Evolutionary conservation across 2,113 vertebrate species (phyloP).

Genomic region (Melanerpes aurifrons): DNA sequence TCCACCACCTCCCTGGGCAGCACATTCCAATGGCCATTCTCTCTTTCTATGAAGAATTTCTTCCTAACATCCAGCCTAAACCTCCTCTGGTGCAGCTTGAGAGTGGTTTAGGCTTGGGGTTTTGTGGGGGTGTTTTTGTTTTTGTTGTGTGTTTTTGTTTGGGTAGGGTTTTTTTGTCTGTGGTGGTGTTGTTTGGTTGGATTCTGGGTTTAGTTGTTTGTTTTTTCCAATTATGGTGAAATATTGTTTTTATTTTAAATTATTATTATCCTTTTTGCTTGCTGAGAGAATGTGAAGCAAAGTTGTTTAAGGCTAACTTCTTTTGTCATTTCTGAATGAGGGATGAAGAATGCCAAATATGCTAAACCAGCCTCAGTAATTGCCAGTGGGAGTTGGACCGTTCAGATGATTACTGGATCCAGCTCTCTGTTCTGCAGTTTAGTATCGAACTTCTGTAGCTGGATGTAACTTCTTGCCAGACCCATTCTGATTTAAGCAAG

Average conservation of each 20-base stretch:
- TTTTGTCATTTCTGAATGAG: neutral
- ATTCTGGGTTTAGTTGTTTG: neutral
- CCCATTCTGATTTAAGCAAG: neutral
- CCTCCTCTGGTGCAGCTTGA: no score
- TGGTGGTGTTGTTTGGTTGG: no score
- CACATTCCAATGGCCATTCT: no score
- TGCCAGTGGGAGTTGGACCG: neutral
- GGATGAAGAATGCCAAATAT: neutral
- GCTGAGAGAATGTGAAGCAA: neutral
- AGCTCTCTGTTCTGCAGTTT: neutral
- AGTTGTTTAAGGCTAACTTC: neutral
- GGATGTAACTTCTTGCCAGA: neutral
- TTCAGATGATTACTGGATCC: neutral
- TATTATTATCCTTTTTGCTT: neutral
- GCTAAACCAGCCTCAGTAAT: neutral
- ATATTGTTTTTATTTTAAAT: neutral
- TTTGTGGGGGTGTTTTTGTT: neutral
- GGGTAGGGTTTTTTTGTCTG: neutral
- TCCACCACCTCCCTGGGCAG: no score
- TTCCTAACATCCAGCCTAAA: no score
- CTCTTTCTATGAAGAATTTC: no score
- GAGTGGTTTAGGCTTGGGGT: no score
- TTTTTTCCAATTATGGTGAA: neutral
- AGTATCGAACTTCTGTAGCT: conserved; percentile 7
- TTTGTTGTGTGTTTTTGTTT: neutral